Base-by-base conservation (phyloP, 2,113 vertebrate genomes). In the Casuarius casuarius region DNA sequence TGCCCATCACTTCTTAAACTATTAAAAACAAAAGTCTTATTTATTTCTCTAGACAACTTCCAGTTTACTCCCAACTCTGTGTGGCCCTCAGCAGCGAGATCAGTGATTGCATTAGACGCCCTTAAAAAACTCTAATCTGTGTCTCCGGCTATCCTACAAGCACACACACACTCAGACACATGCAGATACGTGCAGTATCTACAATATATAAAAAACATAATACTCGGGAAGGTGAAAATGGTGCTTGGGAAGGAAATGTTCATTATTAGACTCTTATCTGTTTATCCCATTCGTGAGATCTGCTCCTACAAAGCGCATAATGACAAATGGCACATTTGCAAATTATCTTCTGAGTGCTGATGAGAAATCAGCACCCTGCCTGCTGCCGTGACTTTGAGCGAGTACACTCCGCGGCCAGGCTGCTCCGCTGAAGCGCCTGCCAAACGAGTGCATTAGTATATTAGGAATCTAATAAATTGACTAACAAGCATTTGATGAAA, bases 401-500 rank as follows among this genome's bases (percentile, higher is more conserved):
- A 97, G 92, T 95, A 71, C 84, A 66, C 78, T 84, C 80, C 94
- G 67, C 68, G 28, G 93, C 35, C 21, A 93, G 90, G 82, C 96
- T 85, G 59, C 48, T 83, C 92, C 66, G 89, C 92, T 1, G 87
- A 86, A 82, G 59, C 10, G 87, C 92, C 97, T 97, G 96, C 95
- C 96, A 97, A 95, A 97, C 87, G 95, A 97, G 90, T 97, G 94
- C 97, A 96, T 97, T 97, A 95, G 96, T 78, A 97, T 97, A 97
- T 97, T 97, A 96, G 95, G 94, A 94, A 87, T 94, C 95, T 97
- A 97, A 97, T 97, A 97, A 96, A 97, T 96, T 90, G 93, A 92
- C 95, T 97, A 97, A 97, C 96, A 96, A 96, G 96, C 89, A 92
- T 97, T 95, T 97, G 96, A 97, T 96, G 93, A 97, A 97, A 97